phyloP scores from a whole-genome alignment of 2,888 invertebrate species.

The Eustalomyia histrio region DNA sequence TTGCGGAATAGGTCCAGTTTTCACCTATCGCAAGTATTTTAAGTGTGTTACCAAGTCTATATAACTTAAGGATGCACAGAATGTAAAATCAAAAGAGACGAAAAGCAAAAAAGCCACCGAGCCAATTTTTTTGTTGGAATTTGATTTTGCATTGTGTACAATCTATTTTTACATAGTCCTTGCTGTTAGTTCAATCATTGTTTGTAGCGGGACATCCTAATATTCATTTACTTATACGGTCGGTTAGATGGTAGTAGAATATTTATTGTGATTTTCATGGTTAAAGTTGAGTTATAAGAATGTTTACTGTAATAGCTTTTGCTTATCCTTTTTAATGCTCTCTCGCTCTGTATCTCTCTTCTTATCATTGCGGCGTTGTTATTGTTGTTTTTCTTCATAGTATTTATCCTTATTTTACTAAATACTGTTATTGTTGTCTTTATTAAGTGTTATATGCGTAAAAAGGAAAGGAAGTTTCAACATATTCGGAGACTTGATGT shows the following conservation, averaged over 20 bases:
- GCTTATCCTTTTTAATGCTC: conserved; percentile 64
- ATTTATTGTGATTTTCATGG: conserved; percentile 58
- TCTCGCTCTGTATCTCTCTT: conserved; percentile 9
- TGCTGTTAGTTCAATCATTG: too few relatives aligned
- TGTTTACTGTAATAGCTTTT: conserved; percentile 39
- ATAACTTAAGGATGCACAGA: too few relatives aligned
- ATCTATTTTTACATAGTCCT: too few relatives aligned
- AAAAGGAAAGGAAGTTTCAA: conserved; percentile 24
- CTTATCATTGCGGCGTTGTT: conserved; percentile 16
- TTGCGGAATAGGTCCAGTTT: too few relatives aligned
- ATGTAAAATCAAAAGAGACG: too few relatives aligned
- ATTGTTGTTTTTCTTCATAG: conserved; percentile 51
- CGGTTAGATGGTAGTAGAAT: conserved; percentile 11
- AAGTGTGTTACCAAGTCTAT: too few relatives aligned
- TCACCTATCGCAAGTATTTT: too few relatives aligned
- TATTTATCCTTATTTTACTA: conserved; percentile 51
- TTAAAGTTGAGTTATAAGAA: conserved; percentile 50
- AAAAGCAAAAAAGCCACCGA: too few relatives aligned
- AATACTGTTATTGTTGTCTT: conserved; percentile 65
- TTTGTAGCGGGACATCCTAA: too few relatives aligned
- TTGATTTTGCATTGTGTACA: too few relatives aligned
- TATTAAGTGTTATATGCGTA: conserved; percentile 67
- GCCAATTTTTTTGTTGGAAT: too few relatives aligned
- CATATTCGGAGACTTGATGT: conserved; percentile 19
- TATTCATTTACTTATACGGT: conserved; percentile 20